These are phyloP conservation scores for Acanthurus leucopareius DNA, from an alignment of 2,797 vertebrate genomes.

Conservation along the genomic window DNA sequence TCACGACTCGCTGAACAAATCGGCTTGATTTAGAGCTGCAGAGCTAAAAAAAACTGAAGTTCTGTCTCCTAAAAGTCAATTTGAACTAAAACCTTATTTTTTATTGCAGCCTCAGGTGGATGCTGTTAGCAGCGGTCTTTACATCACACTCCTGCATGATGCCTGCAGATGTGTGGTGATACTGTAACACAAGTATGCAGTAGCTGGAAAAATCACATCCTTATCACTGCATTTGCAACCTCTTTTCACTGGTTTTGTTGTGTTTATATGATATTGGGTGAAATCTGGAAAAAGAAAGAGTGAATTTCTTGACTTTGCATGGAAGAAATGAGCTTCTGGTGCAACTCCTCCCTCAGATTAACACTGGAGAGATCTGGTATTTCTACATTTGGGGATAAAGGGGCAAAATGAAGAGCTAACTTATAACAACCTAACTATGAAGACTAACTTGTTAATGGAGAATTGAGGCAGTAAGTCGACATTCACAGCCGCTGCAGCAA, in stretches of 20 bases:
- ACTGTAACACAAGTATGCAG: not conserved
- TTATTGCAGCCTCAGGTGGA: not conserved
- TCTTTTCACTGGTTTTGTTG: not conserved
- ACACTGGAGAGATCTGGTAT: not conserved
- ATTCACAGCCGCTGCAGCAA: conserved; percentile 5
- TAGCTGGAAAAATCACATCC: too few relatives aligned
- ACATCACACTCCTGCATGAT: not conserved
- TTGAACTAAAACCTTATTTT: not conserved
- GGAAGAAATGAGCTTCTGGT: not conserved
- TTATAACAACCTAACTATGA: too few relatives aligned
- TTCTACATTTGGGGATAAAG: not conserved
- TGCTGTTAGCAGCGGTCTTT: not conserved
- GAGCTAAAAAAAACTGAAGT: not conserved
- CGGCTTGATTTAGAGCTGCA: too few relatives aligned
- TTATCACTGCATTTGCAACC: not conserved
- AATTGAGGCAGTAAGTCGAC: conserved; percentile 10
- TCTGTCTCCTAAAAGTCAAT: not conserved
- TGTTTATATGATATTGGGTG: not conserved
- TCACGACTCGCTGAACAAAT: not conserved
- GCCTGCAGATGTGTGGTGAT: not conserved
- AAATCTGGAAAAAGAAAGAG: not conserved
- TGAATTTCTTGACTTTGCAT: not conserved
- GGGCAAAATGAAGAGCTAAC: too few relatives aligned
- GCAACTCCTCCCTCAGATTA: not conserved
- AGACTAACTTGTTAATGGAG: not conserved